phyloP scores from a whole-genome alignment of 2,113 vertebrate genomes.

The Sialia sialis region DNA sequence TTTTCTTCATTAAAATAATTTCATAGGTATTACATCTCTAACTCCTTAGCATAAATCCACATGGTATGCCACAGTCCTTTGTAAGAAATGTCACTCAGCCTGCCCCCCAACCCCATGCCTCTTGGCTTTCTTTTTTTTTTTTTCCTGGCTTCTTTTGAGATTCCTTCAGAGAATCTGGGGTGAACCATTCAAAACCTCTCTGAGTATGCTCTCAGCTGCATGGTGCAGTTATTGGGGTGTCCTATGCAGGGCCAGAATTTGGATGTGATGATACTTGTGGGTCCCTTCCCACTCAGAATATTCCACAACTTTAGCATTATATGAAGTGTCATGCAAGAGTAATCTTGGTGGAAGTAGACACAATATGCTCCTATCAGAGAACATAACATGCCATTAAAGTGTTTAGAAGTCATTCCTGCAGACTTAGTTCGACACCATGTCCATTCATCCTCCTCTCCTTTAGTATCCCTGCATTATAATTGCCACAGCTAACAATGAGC shows the following conservation, averaged over 20 bases:
- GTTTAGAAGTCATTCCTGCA: background rate
- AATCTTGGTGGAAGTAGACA: background rate
- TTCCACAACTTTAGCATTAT: background rate
- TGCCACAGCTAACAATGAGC: background rate
- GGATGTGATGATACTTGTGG: rapidly evolving
- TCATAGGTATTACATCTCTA: background rate
- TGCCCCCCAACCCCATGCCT: background rate
- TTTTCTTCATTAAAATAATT: background rate
- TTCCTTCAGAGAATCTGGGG: background rate
- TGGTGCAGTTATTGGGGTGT: background rate
- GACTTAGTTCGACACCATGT: background rate
- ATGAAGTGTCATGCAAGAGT: background rate
- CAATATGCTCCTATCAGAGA: background rate
- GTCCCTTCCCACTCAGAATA: background rate
- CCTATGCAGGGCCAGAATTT: background rate
- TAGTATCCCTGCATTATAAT: background rate
- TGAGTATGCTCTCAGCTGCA: background rate
- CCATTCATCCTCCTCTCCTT: background rate
- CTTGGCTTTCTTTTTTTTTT: background rate
- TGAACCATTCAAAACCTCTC: background rate
- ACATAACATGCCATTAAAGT: background rate
- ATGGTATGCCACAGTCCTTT: rapidly evolving
- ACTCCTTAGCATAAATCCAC: background rate
- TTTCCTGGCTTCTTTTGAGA: background rate
- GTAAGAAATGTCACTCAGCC: background rate